Percentiles rank a stretch among this genome's conserved stretches.
These are phyloP conservation scores for Stomorhina lunata DNA, from an alignment of 2,888 invertebrate genomes.

Conservation along the genomic window DNA sequence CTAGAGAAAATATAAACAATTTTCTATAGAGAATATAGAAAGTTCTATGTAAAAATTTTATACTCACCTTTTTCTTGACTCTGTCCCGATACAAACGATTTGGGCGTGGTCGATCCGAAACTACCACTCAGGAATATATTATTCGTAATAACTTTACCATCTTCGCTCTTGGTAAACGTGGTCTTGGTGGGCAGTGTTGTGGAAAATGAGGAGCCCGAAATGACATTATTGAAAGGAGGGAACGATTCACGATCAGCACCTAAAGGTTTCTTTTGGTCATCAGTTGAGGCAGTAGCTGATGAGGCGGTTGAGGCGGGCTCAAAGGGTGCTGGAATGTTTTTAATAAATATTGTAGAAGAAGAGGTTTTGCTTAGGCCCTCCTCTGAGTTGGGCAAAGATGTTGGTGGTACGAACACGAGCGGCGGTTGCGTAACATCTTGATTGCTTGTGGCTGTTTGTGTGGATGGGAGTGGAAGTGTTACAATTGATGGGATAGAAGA, in stretches of 20 bases:
- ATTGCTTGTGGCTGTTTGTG: slow-evolving; percentile 44
- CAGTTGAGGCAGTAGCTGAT: neutral
- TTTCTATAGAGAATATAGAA: neutral
- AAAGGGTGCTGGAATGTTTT: slow-evolving; percentile 76
- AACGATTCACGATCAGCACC: slow-evolving; percentile 67
- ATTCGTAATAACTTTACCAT: slow-evolving; percentile 77
- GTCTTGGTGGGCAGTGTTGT: slow-evolving; percentile 69
- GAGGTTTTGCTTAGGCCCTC: slow-evolving; percentile 55
- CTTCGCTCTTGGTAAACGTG: slow-evolving; percentile 77
- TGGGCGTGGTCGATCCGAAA: slow-evolving; percentile 69
- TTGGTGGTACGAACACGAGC: slow-evolving; percentile 72
- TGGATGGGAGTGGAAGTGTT: slow-evolving; percentile 76
- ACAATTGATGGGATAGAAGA: slow-evolving; percentile 74
- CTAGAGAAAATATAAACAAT: neutral
- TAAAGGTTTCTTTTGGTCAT: slow-evolving; percentile 52
- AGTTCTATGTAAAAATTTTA: neutral
- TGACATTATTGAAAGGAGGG: slow-evolving; percentile 65
- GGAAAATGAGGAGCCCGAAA: slow-evolving; percentile 39
- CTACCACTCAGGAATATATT: slow-evolving; percentile 64
- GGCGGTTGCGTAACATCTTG: slow-evolving; percentile 68
- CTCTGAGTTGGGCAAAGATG: slow-evolving; percentile 62
- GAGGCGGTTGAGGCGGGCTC: slow-evolving; percentile 66
- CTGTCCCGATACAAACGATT: slow-evolving; percentile 66
- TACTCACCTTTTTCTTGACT: slow-evolving; percentile 70
- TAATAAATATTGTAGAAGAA: slow-evolving; percentile 75